Evolutionary conservation across 2,797 vertebrate genomes (phyloP).

Genomic region (Adrianichthys oophorus): DNA sequence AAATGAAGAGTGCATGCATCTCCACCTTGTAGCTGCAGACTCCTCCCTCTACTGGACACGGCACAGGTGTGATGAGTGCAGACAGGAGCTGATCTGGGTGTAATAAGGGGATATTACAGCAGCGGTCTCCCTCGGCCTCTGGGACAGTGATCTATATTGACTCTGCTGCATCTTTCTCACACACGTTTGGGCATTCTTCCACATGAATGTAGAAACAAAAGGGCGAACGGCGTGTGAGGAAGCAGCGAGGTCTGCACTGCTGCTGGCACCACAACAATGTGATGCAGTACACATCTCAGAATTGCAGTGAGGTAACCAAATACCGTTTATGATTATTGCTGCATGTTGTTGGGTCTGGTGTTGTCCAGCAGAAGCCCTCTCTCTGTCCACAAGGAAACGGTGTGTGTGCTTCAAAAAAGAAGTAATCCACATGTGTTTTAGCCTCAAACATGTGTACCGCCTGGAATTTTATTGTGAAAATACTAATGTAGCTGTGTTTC

Average conservation of each 20-base stretch:
- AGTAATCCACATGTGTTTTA: no score
- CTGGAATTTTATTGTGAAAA: no score
- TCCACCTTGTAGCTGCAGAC: constrained; percentile 8
- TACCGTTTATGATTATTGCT: no score
- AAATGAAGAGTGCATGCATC: constrained; percentile 42
- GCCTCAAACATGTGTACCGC: no score
- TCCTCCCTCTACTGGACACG: no score
- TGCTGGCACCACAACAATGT: constrained; percentile 2
- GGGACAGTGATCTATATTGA: constrained; percentile 76
- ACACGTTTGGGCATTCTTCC: constrained; percentile 13
- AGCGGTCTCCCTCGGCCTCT: constrained; percentile 78
- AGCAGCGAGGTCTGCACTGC: background rate
- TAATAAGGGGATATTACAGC: constrained; percentile 80
- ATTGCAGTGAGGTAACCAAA: background rate
- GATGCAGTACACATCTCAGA: background rate
- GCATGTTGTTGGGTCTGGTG: no score
- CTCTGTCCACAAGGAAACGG: no score
- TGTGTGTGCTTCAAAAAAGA: no score
- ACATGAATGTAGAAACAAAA: constrained; percentile 9
- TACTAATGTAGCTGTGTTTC: no score
- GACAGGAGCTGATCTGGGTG: constrained; percentile 74
- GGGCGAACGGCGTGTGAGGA: constrained; percentile 6
- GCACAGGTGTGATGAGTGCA: constrained; percentile 57
- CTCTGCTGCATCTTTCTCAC: constrained; percentile 36
- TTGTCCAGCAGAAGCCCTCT: no score